Percentiles rank a stretch among this genome's conserved stretches.
Evolutionary conservation across 2,113 vertebrate genomes (phyloP).

Genomic region (Gadus chalcogrammus): DNA sequence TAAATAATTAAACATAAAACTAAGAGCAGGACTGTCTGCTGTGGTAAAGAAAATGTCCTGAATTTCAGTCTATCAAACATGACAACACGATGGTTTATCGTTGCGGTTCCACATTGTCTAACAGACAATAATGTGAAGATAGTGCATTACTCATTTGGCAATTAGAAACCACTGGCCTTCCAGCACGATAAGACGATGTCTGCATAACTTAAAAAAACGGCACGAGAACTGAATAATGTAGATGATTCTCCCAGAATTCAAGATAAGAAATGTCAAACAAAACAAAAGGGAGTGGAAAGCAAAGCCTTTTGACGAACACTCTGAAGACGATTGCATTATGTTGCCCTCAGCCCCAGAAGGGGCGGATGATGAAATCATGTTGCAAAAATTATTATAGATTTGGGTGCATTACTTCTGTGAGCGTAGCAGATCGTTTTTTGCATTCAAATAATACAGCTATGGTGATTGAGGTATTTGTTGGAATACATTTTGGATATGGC

Average conservation of each 20-base stretch:
- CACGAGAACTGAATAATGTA: constrained; percentile 5
- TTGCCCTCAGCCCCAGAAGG: too few relatives aligned
- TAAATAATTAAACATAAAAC: background rate
- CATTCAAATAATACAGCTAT: too few relatives aligned
- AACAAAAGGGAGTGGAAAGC: background rate
- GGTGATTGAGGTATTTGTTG: too few relatives aligned
- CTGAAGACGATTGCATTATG: too few relatives aligned
- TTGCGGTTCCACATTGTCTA: background rate
- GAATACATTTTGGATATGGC: too few relatives aligned
- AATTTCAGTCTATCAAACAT: too few relatives aligned
- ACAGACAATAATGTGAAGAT: constrained; percentile 7
- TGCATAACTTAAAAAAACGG: constrained; percentile 16
- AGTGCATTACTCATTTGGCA: constrained; percentile 28
- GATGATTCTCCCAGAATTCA: constrained; percentile 41
- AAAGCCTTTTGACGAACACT: too few relatives aligned
- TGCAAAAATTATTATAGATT: too few relatives aligned
- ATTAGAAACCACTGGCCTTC: background rate
- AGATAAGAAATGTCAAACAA: constrained; percentile 8
- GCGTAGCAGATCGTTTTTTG: too few relatives aligned
- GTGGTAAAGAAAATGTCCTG: background rate
- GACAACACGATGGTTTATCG: background rate
- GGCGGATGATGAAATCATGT: too few relatives aligned
- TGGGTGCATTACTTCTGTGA: too few relatives aligned
- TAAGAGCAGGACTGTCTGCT: background rate
- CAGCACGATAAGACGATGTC: background rate